Base-by-base conservation (phyloP, 1,140 invertebrate genomes). In the Calosoma granatense region DNA sequence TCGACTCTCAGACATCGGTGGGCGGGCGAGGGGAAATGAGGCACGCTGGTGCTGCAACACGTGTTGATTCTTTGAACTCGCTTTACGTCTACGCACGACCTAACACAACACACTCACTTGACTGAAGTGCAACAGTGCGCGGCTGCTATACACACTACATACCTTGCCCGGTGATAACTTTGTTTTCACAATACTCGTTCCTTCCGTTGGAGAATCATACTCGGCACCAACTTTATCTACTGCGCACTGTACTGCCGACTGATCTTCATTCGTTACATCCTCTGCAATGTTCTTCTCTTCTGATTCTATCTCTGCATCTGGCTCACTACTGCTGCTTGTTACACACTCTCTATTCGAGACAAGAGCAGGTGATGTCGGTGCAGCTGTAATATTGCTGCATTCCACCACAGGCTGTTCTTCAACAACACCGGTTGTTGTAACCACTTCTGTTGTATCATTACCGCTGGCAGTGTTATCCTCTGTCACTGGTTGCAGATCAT, bases 161-260 rank as follows among this genome's bases (percentile, higher is more conserved):
- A 83, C 84, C 73, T 85, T 86, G 56, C 84, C 85, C 15, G 84
- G 78, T 26, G 84, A 80, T 59, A 86, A 64, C 62, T 83, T 81
- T 0, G 81, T 80, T 59, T 79, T 80, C 6, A 86, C 79, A 47
- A 82, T 63, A 59, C 72, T 76, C 72, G 70, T 60, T 72, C 72
- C n/a, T 75, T 74, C 54, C 73, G 70, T 30, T 76, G 78, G 21
- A 74, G 80, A 67, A 78, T 79, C 36, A 79, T 79, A 36, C 20
- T 57, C 51, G 75, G 74, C 51, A 79, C 79, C 52, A 77, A 80
- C 39, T 69, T 73, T 30, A 76, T 73, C 54, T 76, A 76, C 15
- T 36, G 26, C 26, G n/a, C 26, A 9, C 6, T 36, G 6, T 6
- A 36, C 6, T 9, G 6, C 6, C 6, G 26, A 36, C 6, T 36